These are phyloP conservation scores for Aegotheles bennettii DNA, from an alignment of 2,113 vertebrate species.

Conservation along the genomic window DNA sequence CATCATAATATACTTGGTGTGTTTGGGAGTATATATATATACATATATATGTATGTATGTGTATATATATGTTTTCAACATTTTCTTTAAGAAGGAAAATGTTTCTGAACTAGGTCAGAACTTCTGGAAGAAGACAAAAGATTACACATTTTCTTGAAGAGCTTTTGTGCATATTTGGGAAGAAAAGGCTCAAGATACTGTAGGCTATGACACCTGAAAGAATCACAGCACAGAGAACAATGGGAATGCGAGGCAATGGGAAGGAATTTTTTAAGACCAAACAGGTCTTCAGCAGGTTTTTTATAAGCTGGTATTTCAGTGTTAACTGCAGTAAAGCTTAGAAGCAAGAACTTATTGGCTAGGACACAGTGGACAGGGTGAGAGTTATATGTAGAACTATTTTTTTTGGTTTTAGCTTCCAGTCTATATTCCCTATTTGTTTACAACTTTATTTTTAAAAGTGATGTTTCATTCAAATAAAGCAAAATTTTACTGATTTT, in stretches of 20 bases:
- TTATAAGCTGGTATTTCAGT: not conserved
- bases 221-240: not conserved
- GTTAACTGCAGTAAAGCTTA: not conserved
- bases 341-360: not conserved
- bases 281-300: not conserved
- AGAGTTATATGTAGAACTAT: not conserved
- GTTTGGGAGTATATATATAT: not conserved
- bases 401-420: not conserved
- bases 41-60: no score
- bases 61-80: not conserved
- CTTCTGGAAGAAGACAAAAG: not conserved
- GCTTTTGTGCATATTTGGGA: not conserved
- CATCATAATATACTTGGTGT: not conserved
- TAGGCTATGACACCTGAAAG: not conserved
- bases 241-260: not conserved
- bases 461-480: not conserved
- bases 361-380: not conserved
- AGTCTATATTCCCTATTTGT: not conserved
- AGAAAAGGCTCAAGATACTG: not conserved
- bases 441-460: not conserved
- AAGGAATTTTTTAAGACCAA: not conserved
- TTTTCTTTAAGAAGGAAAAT: not conserved
- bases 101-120: not conserved
- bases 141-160: not conserved
- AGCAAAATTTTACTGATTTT: not conserved